Percentiles rank a stretch among this genome's conserved stretches.
Conservation (phyloP, 2,888 invertebrate species). For the Brachypalpus laphriformis region DNA sequence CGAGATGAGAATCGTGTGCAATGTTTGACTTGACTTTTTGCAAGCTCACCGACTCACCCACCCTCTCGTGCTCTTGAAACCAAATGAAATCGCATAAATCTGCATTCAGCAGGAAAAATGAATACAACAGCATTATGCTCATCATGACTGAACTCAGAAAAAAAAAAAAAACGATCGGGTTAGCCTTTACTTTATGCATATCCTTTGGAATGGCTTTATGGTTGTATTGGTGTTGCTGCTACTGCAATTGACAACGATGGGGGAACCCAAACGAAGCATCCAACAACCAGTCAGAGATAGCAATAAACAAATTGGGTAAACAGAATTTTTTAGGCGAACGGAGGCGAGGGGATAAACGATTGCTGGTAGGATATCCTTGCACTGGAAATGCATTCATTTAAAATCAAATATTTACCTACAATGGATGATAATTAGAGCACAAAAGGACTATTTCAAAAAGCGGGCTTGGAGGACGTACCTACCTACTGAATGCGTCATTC, state of each 20-base stretch:
- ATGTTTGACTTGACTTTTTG: slow-evolving; percentile 26
- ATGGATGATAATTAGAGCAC: slow-evolving; percentile 73
- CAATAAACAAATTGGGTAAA: slow-evolving; percentile 61
- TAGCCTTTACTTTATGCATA: slow-evolving; percentile 31
- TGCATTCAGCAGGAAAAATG: slow-evolving; percentile 68
- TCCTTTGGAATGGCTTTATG: slow-evolving; percentile 15
- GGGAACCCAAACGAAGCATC: neutral
- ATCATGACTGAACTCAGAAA: slow-evolving; percentile 45
- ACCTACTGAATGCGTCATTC: slow-evolving; percentile 38
- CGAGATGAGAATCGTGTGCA: slow-evolving; percentile 20
- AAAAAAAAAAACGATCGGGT: neutral
- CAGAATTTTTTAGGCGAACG: slow-evolving; percentile 6
- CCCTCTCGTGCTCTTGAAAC: slow-evolving; percentile 52
- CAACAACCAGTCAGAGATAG: neutral
- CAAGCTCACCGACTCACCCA: no score
- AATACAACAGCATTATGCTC: slow-evolving; percentile 71
- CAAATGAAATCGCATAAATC: slow-evolving; percentile 64
- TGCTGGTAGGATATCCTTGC: slow-evolving; percentile 57
- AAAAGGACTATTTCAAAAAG: slow-evolving; percentile 59
- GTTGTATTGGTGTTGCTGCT: neutral
- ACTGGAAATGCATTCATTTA: slow-evolving; percentile 66
- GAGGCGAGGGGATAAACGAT: slow-evolving; percentile 10
- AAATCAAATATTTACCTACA: slow-evolving; percentile 73
- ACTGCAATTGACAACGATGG: slow-evolving; percentile 38
- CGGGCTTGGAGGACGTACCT: slow-evolving; percentile 48